Evolutionary conservation across 2,797 vertebrate species (phyloP).

Genomic region (Hippopotamyrus pictus): DNA sequence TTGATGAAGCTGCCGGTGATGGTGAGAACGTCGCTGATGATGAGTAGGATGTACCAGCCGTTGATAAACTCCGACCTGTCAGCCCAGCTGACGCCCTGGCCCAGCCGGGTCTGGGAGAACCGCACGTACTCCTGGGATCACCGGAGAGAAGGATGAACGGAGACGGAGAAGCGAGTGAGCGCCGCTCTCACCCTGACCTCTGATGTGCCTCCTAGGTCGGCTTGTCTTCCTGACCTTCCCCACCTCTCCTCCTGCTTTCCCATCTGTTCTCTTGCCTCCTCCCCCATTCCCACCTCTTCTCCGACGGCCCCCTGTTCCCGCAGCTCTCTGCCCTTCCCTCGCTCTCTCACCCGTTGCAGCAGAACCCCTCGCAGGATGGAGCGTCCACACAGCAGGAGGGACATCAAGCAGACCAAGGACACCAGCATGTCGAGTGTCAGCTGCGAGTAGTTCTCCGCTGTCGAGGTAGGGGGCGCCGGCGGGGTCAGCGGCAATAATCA

Average conservation of each 20-base stretch:
- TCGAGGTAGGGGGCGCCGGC: neutral
- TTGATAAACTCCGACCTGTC: conserved; percentile 86
- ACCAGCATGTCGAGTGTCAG: conserved; percentile 77
- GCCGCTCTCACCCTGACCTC: neutral
- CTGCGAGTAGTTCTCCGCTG: conserved; percentile 74
- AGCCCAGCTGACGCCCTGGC: conserved; percentile 56
- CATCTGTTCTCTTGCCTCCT: neutral
- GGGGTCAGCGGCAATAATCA: neutral
- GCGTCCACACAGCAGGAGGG: conserved; percentile 78
- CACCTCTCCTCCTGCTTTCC: neutral
- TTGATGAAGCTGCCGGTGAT: conserved; percentile 84
- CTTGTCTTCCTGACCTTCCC: neutral
- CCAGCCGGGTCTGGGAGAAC: conserved; percentile 61
- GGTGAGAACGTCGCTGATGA: conserved; percentile 81
- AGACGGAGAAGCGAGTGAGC: neutral
- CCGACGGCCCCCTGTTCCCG: neutral
- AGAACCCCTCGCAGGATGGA: conserved; percentile 78
- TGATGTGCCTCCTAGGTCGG: neutral
- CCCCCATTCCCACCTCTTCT: neutral
- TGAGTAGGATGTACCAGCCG: conserved; percentile 87
- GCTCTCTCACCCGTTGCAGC: conserved; percentile 69
- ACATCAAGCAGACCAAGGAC: conserved; percentile 70
- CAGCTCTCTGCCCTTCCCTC: neutral
- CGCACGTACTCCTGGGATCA: conserved; percentile 70
- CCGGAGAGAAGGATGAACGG: neutral